Conservation (phyloP, 2,888 invertebrate species). For the Villa cingulata region DNA sequence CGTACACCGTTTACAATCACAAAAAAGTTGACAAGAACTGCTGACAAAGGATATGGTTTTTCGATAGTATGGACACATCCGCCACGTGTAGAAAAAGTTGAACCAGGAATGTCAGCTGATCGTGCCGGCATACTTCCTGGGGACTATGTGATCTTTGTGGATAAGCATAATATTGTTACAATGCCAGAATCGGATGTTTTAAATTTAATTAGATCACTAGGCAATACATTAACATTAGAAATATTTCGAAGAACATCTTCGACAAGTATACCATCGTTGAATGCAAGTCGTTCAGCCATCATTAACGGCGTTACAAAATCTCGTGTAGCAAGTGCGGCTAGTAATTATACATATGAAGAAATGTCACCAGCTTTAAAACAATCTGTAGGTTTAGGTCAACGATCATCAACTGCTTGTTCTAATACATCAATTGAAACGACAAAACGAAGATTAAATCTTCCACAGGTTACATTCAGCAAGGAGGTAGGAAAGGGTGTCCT, state of each 20-base stretch:
- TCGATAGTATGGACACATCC: constrained; percentile 83
- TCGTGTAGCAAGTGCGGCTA: constrained; percentile 17
- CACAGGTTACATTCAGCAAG: constrained; percentile 74
- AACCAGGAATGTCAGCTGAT: constrained; percentile 67
- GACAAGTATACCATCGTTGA: constrained; percentile 4
- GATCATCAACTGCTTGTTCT: constrained; percentile 59
- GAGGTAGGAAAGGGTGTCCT: constrained; percentile 86
- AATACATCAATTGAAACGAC: constrained; percentile 47
- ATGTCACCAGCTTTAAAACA: constrained; percentile 20
- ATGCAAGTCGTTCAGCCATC: constrained; percentile 17
- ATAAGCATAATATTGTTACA: constrained; percentile 74
- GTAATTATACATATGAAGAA: constrained; percentile 19
- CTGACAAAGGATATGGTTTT: constrained; percentile 62
- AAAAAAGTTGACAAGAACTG: constrained; percentile 42
- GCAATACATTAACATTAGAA: constrained; percentile 54
- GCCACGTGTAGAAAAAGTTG: constrained; percentile 71
- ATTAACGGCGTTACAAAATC: constrained; percentile 20
- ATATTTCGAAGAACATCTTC: constrained; percentile 45
- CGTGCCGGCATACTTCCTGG: constrained; percentile 70
- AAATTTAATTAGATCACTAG: constrained; percentile 52
- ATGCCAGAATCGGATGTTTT: constrained; percentile 58
- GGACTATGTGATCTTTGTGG: constrained; percentile 79
- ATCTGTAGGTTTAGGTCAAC: constrained; percentile 30
- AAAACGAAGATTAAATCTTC: constrained; percentile 53
- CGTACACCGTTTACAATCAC: constrained; percentile 75